Base-by-base conservation (phyloP, 2,113 vertebrate species). In the Lepus timidus region DNA sequence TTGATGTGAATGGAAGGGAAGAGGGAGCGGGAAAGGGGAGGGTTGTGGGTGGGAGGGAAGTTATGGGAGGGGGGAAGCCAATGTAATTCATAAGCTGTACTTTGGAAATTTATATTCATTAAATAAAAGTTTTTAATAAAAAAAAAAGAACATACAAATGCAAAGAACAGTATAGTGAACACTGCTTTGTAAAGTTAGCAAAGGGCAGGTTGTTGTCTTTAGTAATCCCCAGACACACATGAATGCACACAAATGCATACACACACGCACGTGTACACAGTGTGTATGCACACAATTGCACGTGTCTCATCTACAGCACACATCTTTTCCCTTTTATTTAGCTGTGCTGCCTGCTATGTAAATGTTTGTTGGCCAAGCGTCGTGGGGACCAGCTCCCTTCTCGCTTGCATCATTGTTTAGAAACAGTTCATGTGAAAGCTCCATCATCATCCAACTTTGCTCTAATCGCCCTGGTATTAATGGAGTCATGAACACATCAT, bases 371-470 rank as follows among this genome's bases (percentile, higher is more conserved):
- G 89, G 27, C 20, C 71, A 91, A 82, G 88, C 8, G 9, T 95
- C 5, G 23, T 52, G 52, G 96, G 81, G 96, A 92, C 31, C 80
- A 27, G 84, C 70, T 81, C 70, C n/a, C 33, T 93, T 96, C 96
- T 93, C 79, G 6, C 73, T 95, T 96, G 93, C 93, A 85, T 97
- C 96, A 85, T 94, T 97, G 94, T 98, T 98, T 97, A 98, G 97
- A 95, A 97, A 62, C 76, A 97, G 87, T 88, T 49, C 65, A 89
- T 93, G 27, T 96, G 95, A 95, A 84, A 88, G 88, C 68, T 97
- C 88, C 76, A 55, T 96, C 97, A 87, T 67, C 88, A 84, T 84
- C 80, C 81, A 61, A 19, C 90, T 80, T 94, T 39, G 91, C 93
- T 95, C 96, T 93, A 95, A 96, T 95, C 93, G 14, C 84, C 67